Conservation (phyloP, 2,888 invertebrate genomes). For the Rhimphoctona megacephalus region DNA sequence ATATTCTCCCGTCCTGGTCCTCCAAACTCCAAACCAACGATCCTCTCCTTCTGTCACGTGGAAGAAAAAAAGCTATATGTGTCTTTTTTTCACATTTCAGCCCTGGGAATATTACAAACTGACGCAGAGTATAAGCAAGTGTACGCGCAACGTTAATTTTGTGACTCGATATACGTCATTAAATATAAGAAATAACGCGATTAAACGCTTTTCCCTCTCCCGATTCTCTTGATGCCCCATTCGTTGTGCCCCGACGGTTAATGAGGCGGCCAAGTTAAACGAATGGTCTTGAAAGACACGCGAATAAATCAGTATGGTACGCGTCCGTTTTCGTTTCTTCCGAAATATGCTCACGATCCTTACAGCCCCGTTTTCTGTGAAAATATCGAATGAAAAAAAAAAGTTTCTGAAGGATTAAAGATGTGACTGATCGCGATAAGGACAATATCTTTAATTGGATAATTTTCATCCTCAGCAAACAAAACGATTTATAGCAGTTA, state of each 20-base stretch:
- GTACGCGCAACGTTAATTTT: conserved; percentile 75
- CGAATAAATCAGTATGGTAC: conserved; percentile 75
- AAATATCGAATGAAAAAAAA: conserved; percentile 15
- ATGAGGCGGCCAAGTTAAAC: conserved; percentile 77
- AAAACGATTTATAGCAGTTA: neutral
- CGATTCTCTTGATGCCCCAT: conserved; percentile 20
- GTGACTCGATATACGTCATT: conserved; percentile 80
- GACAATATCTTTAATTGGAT: neutral
- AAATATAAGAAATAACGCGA: conserved; percentile 78
- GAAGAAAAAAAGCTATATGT: conserved; percentile 38
- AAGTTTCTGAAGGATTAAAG: neutral
- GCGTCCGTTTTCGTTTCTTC: conserved; percentile 50
- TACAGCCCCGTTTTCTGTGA: conserved; percentile 13
- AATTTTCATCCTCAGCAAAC: neutral
- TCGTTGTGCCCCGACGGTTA: conserved; percentile 70
- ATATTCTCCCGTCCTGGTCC: conserved; percentile 59
- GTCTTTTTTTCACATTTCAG: conserved; percentile 52
- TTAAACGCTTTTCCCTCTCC: conserved; percentile 73
- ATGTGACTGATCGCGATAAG: neutral
- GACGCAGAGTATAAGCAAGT: conserved; percentile 58
- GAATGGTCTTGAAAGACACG: conserved; percentile 74
- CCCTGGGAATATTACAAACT: conserved; percentile 52
- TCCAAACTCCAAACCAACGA: conserved; percentile 44
- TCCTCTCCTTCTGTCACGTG: conserved; percentile 50
- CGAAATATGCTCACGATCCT: conserved; percentile 36